Conservation (phyloP, 1,140 invertebrate species). For the Kradibia gibbosae region DNA sequence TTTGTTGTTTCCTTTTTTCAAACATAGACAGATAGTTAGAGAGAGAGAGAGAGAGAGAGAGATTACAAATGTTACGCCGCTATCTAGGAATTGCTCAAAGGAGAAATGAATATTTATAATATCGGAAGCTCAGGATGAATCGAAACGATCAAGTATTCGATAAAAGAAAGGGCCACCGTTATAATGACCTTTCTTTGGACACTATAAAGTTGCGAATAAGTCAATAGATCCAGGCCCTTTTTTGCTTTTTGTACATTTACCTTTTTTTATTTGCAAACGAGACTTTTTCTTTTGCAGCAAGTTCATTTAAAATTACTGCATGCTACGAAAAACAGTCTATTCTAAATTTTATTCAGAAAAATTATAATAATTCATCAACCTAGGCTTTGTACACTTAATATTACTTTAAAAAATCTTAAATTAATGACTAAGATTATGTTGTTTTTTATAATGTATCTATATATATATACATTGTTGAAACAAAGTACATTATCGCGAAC, state of each 20-base stretch:
- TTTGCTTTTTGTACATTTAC: no score
- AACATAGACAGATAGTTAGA: no score
- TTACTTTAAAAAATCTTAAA: background rate
- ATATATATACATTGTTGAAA: background rate
- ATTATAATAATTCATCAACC: background rate
- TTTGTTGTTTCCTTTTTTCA: background rate
- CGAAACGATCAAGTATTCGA: background rate
- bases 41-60: no score
- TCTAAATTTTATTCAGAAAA: background rate
- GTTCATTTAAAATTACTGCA: no score
- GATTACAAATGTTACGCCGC: background rate
- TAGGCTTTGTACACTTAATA: background rate
- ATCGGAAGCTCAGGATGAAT: background rate
- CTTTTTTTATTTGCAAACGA: background rate
- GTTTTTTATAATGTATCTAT: background rate
- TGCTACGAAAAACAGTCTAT: no score
- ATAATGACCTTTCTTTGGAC: no score
- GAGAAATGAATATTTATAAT: background rate
- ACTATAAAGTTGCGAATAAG: no score
- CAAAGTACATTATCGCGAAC: background rate
- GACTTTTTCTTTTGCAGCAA: background rate
- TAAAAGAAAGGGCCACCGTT: no score
- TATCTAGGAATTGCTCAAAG: background rate
- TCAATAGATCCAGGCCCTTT: no score
- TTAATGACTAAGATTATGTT: background rate